Evolutionary conservation across 2,888 invertebrate species (phyloP), one percentile per base, ranked within the genome.

Genomic region (Xestoiulus laeticollis): DNA sequence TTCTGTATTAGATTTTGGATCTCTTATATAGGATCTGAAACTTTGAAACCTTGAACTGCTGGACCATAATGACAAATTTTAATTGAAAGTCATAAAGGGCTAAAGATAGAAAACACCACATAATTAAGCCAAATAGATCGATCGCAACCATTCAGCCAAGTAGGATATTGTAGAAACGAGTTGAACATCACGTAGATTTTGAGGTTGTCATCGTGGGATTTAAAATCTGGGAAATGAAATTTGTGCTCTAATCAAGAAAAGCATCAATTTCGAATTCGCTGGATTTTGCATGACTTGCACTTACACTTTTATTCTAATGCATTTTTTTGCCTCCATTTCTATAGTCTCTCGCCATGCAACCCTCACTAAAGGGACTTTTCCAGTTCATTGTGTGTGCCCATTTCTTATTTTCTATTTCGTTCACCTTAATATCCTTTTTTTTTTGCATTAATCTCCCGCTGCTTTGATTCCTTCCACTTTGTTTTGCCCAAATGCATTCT

Each of bases 401-500:
- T 78, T 78, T 78, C 30, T 78, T 78, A 78, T 78, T 78, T 78
- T 78, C 78, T 78, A 78, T 78, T 78, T 32, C 78, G 78, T 78
- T 78, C 78, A 78, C 78, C 68, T 68, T 68, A 68, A 26, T 68
- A 26, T 68, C 53, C 38, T 26, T 30, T 26, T 30, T 78, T 78
- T 78, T 78, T 78, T 78, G 78, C 78, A 78, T 78, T 78, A 78
- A 78, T 78, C 78, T 32, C 78, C 78, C 78, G 78, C 78, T 78
- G 78, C 78, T 78, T 78, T 78, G 78, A 78, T 78, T 78, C 30
- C 78, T 78, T 78, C 26, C 78, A 78, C 78, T 78, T 78, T 78
- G 78, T 78, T 78, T 78, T 78, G 78, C 78, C 78, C 78, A 78
- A 78, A 78, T 78, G 78, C 78, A 78, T 78, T 78, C 78, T 78